These are phyloP conservation scores for Drosophila maculinotata DNA, from an alignment of 2,888 invertebrate species.

Conservation along the genomic window DNA sequence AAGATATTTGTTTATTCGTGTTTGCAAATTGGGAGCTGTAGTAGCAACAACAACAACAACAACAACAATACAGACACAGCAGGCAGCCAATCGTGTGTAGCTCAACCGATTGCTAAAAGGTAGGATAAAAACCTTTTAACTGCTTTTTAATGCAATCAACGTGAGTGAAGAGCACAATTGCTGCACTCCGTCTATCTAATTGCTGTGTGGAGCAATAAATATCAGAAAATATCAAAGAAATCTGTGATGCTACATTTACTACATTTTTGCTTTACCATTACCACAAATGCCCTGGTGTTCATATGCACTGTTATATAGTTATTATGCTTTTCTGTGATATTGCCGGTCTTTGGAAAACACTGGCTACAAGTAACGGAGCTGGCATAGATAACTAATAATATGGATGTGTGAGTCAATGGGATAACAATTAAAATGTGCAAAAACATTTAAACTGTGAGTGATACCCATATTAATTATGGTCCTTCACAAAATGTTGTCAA, in stretches of 20 bases:
- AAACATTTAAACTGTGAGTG: too few species aligned
- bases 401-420: too few species aligned
- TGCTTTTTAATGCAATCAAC: constrained; percentile 53
- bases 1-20: constrained; percentile 50
- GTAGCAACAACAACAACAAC: constrained; percentile 2
- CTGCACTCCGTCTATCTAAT: constrained; percentile 42
- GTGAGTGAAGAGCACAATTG: constrained; percentile 34
- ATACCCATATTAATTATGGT: too few species aligned
- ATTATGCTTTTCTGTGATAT: too few species aligned
- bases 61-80: constrained; percentile 14
- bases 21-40: constrained; percentile 55
- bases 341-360: too few species aligned
- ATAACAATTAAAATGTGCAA: too few species aligned
- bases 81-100: constrained; percentile 22
- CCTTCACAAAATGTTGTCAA: too few species aligned
- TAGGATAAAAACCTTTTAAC: constrained; percentile 37
- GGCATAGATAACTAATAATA: too few species aligned
- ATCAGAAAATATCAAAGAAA: constrained; percentile 46
- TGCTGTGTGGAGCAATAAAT: constrained; percentile 27
- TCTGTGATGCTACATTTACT: constrained; percentile 29
- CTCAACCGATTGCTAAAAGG: constrained; percentile 27
- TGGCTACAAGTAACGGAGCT: too few species aligned
- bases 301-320: too few species aligned
- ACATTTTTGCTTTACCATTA: too few species aligned
- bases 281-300: too few species aligned